Evolutionary conservation across 2,113 vertebrate species (phyloP).

Genomic region (Varanus salvator): DNA sequence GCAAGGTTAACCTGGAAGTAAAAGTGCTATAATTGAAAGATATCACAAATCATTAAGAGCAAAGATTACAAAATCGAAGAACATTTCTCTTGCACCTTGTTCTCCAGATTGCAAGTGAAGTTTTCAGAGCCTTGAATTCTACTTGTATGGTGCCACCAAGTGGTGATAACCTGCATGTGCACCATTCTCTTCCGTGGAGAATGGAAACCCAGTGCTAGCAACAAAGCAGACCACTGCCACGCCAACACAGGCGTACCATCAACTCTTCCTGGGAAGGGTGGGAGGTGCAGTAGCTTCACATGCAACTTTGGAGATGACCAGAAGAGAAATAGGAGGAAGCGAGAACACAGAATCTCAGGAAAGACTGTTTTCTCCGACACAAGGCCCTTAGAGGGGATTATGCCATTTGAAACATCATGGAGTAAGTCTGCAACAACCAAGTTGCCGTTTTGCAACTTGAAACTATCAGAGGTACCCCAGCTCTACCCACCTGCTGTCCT

Average conservation of each 20-base stretch:
- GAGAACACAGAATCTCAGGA: not conserved
- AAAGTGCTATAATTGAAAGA: not conserved
- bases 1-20: not conserved
- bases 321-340: not conserved
- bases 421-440: not conserved
- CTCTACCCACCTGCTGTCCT: no score
- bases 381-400: not conserved
- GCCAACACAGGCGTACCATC: not conserved
- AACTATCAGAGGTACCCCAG: no score
- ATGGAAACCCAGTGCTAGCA: not conserved
- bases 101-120: not conserved
- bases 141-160: slow-evolving; percentile 79
- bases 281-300: not conserved
- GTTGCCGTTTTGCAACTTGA: no score
- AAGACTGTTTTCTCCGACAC: not conserved
- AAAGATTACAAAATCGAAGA: not conserved
- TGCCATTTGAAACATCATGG: not conserved
- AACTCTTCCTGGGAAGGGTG: not conserved
- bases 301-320: not conserved
- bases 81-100: accelerated
- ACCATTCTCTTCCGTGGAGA: not conserved
- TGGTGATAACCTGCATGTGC: slow-evolving; percentile 66
- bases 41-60: not conserved
- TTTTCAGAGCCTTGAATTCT: slow-evolving; percentile 50
- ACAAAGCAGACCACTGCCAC: not conserved